phyloP scores from a whole-genome alignment of 2,888 invertebrate species.

The Ennomos fuscantarius region DNA sequence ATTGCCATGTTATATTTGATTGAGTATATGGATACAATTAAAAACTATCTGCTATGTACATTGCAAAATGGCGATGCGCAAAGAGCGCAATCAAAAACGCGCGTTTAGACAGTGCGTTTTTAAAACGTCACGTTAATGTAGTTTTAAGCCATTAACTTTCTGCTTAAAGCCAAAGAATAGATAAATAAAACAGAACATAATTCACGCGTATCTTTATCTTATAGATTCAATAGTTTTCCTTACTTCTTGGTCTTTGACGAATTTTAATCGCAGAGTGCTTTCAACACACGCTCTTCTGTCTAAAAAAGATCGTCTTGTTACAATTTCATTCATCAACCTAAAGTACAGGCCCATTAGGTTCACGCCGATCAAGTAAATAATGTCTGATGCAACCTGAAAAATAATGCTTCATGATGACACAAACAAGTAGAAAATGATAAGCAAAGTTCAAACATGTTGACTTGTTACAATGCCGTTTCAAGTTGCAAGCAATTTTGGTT shows the following conservation, averaged over 20 bases:
- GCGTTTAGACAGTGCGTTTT: no score
- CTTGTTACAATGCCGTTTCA: background rate
- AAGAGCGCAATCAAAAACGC: no score
- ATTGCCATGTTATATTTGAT: no score
- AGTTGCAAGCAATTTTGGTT: background rate
- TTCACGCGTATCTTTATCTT: no score
- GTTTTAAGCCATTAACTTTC: background rate
- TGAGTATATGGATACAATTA: no score
- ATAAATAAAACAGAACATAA: no score
- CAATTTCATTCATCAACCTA: conserved; percentile 94
- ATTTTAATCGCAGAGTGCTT: conserved; percentile 91
- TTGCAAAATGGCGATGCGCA: no score
- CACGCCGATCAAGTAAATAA: conserved; percentile 89
- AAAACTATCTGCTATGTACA: no score
- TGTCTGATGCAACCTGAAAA: conserved; percentile 89
- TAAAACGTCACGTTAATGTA: no score
- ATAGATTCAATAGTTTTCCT: conserved; percentile 12
- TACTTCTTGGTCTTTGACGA: conserved; percentile 93
- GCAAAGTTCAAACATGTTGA: no score
- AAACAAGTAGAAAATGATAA: no score
- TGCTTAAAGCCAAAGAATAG: background rate
- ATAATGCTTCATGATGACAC: background rate
- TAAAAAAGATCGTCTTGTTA: conserved; percentile 93
- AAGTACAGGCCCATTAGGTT: conserved; percentile 95
- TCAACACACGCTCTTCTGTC: conserved; percentile 95